These are phyloP conservation scores for Euura lappo DNA, from an alignment of 1,140 invertebrate species.

Conservation along the genomic window DNA sequence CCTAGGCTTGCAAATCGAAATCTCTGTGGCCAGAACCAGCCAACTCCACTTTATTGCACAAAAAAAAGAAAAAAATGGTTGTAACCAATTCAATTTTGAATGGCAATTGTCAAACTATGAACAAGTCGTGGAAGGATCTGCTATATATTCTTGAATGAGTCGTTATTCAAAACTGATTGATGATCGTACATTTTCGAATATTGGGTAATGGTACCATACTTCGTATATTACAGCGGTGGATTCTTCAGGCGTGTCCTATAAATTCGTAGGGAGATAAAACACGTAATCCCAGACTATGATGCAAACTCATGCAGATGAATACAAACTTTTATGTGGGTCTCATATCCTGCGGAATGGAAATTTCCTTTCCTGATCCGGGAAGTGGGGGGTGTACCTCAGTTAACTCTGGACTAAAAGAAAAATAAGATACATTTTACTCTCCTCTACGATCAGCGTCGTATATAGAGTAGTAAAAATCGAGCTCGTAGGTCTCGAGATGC, in stretches of 20 bases:
- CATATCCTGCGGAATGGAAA: neutral
- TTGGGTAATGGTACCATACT: too few relatives aligned
- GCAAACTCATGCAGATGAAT: neutral
- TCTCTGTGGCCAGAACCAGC: too few relatives aligned
- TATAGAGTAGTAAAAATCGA: conserved; percentile 28
- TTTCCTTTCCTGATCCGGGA: neutral
- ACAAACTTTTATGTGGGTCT: neutral
- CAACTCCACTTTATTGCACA: too few relatives aligned
- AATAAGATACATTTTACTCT: conserved; percentile 12
- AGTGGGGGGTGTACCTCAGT: neutral
- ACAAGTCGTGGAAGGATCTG: too few relatives aligned
- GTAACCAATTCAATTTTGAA: too few relatives aligned
- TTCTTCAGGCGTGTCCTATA: neutral
- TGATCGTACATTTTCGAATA: too few relatives aligned
- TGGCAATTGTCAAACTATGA: too few relatives aligned
- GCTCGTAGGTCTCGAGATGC: neutral
- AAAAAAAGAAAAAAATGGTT: too few relatives aligned
- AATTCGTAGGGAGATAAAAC: neutral
- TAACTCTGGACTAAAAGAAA: neutral
- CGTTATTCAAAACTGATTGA: too few relatives aligned
- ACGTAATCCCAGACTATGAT: neutral
- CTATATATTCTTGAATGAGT: too few relatives aligned
- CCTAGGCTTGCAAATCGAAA: too few relatives aligned
- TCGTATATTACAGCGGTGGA: too few relatives aligned
- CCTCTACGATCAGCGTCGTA: conserved; percentile 28